Conservation (phyloP, 2,888 invertebrate species). For the Oxytorus armatus region DNA sequence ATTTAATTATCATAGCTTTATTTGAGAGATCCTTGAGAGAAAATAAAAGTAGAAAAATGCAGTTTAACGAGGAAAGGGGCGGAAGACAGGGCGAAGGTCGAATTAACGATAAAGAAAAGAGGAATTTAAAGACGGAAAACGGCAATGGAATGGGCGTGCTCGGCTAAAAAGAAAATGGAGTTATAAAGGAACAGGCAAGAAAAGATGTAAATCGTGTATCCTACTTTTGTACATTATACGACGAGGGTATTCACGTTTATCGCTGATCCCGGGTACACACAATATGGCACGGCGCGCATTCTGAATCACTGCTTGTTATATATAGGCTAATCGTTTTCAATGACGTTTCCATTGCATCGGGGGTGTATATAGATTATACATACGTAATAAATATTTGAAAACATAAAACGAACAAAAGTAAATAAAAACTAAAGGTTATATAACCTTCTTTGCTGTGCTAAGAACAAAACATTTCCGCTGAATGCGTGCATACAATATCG, state of each 20-base stretch:
- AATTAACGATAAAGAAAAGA: constrained; percentile 3
- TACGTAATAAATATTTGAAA: constrained; percentile 58
- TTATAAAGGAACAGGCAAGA: constrained; percentile 33
- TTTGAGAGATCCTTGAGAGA: constrained; percentile 71
- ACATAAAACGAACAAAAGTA: constrained; percentile 18
- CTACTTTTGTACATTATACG: constrained; percentile 79
- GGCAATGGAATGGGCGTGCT: constrained; percentile 39
- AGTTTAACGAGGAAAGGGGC: constrained; percentile 34
- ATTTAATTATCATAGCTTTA: constrained; percentile 78
- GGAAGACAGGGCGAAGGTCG: not conserved
- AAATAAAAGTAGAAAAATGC: constrained; percentile 40
- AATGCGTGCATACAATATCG: constrained; percentile 38
- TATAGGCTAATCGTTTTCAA: constrained; percentile 78
- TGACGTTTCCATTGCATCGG: constrained; percentile 80
- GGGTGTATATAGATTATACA: constrained; percentile 78
- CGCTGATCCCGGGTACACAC: constrained; percentile 71
- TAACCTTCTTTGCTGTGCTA: constrained; percentile 76
- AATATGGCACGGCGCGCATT: constrained; percentile 75
- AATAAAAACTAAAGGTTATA: constrained; percentile 32
- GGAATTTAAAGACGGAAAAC: constrained; percentile 26
- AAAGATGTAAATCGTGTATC: constrained; percentile 72
- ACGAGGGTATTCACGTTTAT: constrained; percentile 72
- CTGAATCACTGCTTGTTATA: constrained; percentile 80
- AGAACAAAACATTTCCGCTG: constrained; percentile 72
- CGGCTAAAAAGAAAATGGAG: constrained; percentile 62